Percentiles rank a stretch among this genome's conserved stretches.
These are phyloP conservation scores for Lucifuga dentata DNA, from an alignment of 2,113 vertebrate genomes.

Conservation along the genomic window DNA sequence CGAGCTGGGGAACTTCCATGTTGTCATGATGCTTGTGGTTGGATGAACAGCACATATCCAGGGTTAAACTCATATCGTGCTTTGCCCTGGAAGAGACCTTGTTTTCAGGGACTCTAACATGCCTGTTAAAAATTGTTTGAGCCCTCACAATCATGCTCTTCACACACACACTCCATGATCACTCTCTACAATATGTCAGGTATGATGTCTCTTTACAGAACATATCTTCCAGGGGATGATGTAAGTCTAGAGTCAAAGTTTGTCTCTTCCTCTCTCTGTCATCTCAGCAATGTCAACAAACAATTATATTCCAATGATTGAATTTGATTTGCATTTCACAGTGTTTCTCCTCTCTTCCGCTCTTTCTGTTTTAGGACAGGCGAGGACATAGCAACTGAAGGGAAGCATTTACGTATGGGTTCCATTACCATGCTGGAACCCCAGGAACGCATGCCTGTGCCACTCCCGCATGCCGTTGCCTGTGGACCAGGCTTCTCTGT, in stretches of 20 bases:
- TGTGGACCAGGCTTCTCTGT: conserved; percentile 92
- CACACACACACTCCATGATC: not conserved
- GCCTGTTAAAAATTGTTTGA: conserved; percentile 23
- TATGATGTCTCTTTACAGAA: not conserved
- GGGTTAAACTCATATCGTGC: conserved; percentile 73
- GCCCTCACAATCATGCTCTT: not conserved
- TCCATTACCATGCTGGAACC: conserved; percentile 96
- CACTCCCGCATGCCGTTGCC: conserved; percentile 82
- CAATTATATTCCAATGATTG: not conserved
- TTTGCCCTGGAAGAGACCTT: conserved; percentile 33
- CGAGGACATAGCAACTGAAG: conserved; percentile 90
- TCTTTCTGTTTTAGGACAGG: conserved; percentile 85
- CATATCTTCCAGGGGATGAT: not conserved
- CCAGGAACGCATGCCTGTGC: conserved; percentile 88
- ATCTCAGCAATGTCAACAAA: not conserved
- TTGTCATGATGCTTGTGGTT: conserved; percentile 45
- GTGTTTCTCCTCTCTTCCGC: not conserved
- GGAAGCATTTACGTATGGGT: conserved; percentile 95
- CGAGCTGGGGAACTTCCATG: conserved; percentile 36
- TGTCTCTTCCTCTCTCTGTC: not conserved
- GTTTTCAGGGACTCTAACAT: conserved; percentile 38
- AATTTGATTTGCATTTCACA: not conserved
- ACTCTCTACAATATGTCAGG: conserved; percentile 7
- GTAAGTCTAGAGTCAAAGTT: not conserved
- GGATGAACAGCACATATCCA: conserved; percentile 38